A percentile compares a stretch with the other conserved stretches of the same genome.
These are phyloP conservation scores for Ginglymostoma cirratum DNA, from an alignment of 2,113 vertebrate genomes.

Conservation along the genomic window DNA sequence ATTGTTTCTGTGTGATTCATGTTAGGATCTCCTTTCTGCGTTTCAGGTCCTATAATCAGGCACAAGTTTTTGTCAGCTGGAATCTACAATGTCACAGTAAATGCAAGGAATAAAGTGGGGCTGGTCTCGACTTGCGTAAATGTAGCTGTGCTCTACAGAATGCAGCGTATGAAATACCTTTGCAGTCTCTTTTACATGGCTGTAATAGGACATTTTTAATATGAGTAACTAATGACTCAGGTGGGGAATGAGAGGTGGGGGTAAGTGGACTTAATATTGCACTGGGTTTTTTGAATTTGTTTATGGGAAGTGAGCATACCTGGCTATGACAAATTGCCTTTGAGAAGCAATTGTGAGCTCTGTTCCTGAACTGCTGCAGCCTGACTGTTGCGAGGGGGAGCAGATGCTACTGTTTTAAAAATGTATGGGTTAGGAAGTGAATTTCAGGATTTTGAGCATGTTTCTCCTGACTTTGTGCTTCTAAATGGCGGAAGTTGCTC, in stretches of 20 bases:
- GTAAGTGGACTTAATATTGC: background rate
- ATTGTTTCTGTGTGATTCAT: background rate
- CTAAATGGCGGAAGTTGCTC: no score
- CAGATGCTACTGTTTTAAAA: no score
- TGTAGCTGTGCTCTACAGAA: constrained; percentile 40
- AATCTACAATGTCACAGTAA: constrained; percentile 41
- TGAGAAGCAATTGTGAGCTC: no score
- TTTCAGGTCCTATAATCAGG: constrained; percentile 42
- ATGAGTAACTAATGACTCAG: background rate
- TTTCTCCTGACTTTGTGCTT: no score
- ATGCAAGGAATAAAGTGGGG: constrained; percentile 19
- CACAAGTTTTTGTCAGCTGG: constrained; percentile 38
- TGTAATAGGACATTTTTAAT: background rate
- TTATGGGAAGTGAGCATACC: no score
- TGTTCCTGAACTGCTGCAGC: no score
- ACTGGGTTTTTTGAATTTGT: background rate
- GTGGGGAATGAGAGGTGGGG: background rate
- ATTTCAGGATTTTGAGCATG: no score
- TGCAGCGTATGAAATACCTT: constrained; percentile 42
- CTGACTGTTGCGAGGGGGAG: no score
- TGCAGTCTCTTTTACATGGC: background rate
- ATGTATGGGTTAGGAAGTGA: no score
- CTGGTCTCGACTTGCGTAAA: constrained; percentile 27
- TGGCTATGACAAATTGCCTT: no score
- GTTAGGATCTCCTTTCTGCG: background rate